Percentiles rank a stretch among this genome's conserved stretches.
phyloP scores from a whole-genome alignment of 2,888 invertebrate genomes.

The Schrankia costaestrigalis region DNA sequence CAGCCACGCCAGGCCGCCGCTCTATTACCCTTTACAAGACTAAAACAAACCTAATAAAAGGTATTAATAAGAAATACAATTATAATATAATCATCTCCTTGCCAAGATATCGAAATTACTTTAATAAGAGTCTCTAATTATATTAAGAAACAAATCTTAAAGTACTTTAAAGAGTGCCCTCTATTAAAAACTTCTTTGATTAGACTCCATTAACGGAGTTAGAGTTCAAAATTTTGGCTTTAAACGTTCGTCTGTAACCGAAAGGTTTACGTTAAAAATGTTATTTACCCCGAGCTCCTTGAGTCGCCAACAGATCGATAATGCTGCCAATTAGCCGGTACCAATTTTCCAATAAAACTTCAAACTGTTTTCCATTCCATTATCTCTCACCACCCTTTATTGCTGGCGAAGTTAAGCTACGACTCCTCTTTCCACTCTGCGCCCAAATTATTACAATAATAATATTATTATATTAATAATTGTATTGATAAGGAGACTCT shows the following conservation, averaged over 20 bases:
- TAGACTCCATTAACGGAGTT: slow-evolving; percentile 37
- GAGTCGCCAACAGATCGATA: slow-evolving; percentile 71
- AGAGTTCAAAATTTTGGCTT: slow-evolving; percentile 33
- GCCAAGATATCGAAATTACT: slow-evolving; percentile 13
- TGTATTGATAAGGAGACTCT: slow-evolving; percentile 81
- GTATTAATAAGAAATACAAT: neutral
- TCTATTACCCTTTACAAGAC: neutral
- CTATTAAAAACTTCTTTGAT: slow-evolving; percentile 37
- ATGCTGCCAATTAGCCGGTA: slow-evolving; percentile 76
- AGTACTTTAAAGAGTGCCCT: slow-evolving; percentile 34
- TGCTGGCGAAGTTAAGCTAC: slow-evolving; percentile 77
- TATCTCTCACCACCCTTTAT: slow-evolving; percentile 79
- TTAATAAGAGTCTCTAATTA: slow-evolving; percentile 23
- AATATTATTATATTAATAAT: slow-evolving; percentile 82
- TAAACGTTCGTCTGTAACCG: slow-evolving; percentile 35
- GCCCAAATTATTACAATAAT: slow-evolving; percentile 80
- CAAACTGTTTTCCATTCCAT: slow-evolving; percentile 81
- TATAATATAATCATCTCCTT: neutral
- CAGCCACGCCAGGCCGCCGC: no score
- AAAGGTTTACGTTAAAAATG: slow-evolving; percentile 49
- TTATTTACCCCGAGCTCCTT: slow-evolving; percentile 49
- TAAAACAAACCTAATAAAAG: neutral
- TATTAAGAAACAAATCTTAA: slow-evolving; percentile 36
- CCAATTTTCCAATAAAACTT: slow-evolving; percentile 81
- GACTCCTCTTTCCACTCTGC: slow-evolving; percentile 69